Evolutionary conservation across 2,797 vertebrate species (phyloP), one percentile per base, ranked within the genome.

Genomic region (Thaleichthys pacificus): DNA sequence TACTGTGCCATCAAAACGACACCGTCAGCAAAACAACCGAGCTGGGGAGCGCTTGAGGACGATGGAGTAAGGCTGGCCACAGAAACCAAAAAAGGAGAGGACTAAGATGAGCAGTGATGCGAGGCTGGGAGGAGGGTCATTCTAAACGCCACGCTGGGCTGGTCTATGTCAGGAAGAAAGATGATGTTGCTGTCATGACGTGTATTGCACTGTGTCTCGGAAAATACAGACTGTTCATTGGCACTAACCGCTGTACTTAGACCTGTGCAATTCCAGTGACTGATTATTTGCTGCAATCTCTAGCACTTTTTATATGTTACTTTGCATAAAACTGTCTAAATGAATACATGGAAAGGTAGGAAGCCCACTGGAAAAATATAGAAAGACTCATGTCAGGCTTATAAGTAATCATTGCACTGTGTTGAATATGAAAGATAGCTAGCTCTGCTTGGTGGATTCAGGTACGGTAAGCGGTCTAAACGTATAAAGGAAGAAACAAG

Each of bases 1-100:
- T 7, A 47, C 61, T 7, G 54, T 47, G 67, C 51, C 32, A 47
- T 71, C 51, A 54, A 62, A 77, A 32, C 61, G 14, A 26, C 49
- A 8, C 47, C 5, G 5, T 63, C n/a, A 5, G 19, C 8, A 6
- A 26, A 61, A 22, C 22, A 26, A 3, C 58, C 9, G 11, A 61
- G 58, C 58, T 26, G 56, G n/a, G 21, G 19, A 19, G 17, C 3
- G 2, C 51, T 3, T 19, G 8, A 4, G 51, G 17, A 4, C 19
- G 51, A 17, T 6, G 19, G 15, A 19, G 51, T n/a, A 14, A 22
- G 35, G 63, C 63, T 22, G 38, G 19, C 21, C 5, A 11, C n/a
- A 22, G 21, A 21, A 12, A n/a, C 12, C n/a, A 14, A 26, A 28
- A 30, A 62, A 28, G 19, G 14, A 15, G 28, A 32, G 61, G 17